A percentile compares a stretch with the other conserved stretches of the same genome.
Evolutionary conservation across 1,140 invertebrate species (phyloP).

Genomic region (Caenorhabditis tropicalis): DNA sequence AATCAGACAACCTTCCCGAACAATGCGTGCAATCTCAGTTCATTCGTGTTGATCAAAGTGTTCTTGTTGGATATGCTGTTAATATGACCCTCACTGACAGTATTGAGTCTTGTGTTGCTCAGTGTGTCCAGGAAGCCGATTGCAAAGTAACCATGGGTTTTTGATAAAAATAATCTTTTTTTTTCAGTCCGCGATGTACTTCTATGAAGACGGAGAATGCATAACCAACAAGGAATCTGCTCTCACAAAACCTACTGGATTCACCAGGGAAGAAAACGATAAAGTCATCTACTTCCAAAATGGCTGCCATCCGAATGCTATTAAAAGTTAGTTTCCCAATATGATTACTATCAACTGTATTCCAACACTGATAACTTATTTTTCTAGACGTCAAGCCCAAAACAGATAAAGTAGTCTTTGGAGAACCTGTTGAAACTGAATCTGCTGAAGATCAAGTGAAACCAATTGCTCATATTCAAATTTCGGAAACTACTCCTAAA

Average conservation of each 20-base stretch:
- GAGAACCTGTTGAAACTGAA: constrained; percentile 33
- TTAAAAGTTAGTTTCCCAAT: neutral
- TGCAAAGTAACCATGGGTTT: constrained; percentile 60
- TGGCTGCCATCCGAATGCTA: constrained; percentile 57
- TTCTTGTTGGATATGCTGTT: constrained; percentile 62
- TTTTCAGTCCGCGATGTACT: constrained; percentile 70
- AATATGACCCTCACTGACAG: constrained; percentile 60
- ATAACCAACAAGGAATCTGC: constrained; percentile 71
- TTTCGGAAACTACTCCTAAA: constrained; percentile 14
- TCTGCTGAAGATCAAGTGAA: neutral
- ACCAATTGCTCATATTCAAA: neutral
- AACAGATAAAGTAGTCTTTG: too few relatives aligned
- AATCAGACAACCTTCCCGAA: constrained; percentile 62
- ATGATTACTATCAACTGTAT: too few relatives aligned
- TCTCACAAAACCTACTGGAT: constrained; percentile 47
- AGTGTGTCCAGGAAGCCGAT: constrained; percentile 65
- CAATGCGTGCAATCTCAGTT: constrained; percentile 65
- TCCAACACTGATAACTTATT: too few relatives aligned
- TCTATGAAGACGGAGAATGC: constrained; percentile 71
- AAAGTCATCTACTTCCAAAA: constrained; percentile 70
- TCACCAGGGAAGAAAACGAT: constrained; percentile 43
- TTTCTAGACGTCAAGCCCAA: too few relatives aligned
- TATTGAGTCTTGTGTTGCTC: constrained; percentile 65
- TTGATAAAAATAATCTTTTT: neutral
- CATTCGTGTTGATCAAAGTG: constrained; percentile 66